Conservation (phyloP, 2,888 invertebrate genomes). For the Nudaria mundana region DNA sequence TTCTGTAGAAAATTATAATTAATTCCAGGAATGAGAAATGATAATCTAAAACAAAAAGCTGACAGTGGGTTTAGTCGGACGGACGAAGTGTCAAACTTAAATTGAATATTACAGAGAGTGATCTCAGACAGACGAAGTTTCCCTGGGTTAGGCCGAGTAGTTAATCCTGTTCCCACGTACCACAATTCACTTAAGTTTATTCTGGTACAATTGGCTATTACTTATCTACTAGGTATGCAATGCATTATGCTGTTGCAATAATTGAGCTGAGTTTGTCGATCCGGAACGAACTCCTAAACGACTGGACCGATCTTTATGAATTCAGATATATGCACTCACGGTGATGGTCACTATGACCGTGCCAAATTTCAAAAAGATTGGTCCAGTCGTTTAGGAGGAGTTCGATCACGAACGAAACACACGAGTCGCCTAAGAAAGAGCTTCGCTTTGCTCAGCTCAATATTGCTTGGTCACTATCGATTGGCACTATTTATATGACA, state of each 20-base stretch:
- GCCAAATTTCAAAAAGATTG: too few species aligned
- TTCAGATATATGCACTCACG: too few species aligned
- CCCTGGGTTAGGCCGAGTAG: constrained; percentile 65
- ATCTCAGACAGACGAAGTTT: constrained; percentile 66
- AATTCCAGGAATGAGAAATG: constrained; percentile 46
- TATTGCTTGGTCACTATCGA: constrained; percentile 64
- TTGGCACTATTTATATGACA: constrained; percentile 17
- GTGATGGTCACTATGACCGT: too few species aligned
- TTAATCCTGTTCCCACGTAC: constrained; percentile 71
- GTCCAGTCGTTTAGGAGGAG: too few species aligned
- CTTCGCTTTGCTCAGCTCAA: too few species aligned
- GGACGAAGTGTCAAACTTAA: constrained; percentile 79
- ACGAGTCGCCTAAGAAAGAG: too few species aligned
- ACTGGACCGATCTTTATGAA: too few species aligned
- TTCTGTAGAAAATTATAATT: constrained; percentile 40
- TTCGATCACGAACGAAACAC: too few species aligned
- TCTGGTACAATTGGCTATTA: constrained; percentile 65
- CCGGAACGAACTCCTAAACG: too few species aligned
- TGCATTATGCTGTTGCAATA: too few species aligned
- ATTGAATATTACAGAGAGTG: constrained; percentile 80
- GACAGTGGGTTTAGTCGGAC: constrained; percentile 66
- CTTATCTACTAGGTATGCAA: too few species aligned
- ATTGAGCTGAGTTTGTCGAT: too few species aligned
- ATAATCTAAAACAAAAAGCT: constrained; percentile 63
- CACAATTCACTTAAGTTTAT: constrained; percentile 72